These are phyloP conservation scores for Hartigia nigra DNA, from an alignment of 2,888 invertebrate species.

Conservation along the genomic window DNA sequence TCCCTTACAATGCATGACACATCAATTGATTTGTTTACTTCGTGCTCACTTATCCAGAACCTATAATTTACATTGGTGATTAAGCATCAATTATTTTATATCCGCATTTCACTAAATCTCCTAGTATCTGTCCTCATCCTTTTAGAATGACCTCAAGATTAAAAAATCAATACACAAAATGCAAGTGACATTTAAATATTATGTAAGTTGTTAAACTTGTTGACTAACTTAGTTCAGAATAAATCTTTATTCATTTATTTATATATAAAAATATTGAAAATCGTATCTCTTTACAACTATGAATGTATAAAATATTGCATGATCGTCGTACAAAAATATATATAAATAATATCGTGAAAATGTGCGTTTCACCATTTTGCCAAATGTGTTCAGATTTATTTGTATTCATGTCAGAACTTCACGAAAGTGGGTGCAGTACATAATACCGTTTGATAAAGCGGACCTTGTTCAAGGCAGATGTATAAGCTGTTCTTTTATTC, in stretches of 20 bases:
- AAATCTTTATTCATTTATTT: too few species aligned
- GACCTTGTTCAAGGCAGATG: background rate
- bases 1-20: background rate
- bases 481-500: background rate
- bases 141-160: background rate
- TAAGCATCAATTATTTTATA: background rate
- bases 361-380: background rate
- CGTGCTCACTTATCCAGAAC: background rate
- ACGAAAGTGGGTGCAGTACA: background rate
- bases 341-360: background rate
- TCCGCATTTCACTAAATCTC: background rate
- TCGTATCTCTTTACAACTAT: background rate
- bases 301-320: background rate
- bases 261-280: too few species aligned
- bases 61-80: background rate
- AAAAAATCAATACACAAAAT: background rate
- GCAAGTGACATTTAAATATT: background rate
- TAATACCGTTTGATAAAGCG: background rate
- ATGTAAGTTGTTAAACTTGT: background rate
- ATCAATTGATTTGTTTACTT: background rate
- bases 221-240: background rate
- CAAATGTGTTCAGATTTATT: background rate
- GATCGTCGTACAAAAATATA: background rate
- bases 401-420: background rate
- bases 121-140: background rate